Evolutionary conservation across 2,797 vertebrate species (phyloP).

Genomic region (Lerista edwardsae): DNA sequence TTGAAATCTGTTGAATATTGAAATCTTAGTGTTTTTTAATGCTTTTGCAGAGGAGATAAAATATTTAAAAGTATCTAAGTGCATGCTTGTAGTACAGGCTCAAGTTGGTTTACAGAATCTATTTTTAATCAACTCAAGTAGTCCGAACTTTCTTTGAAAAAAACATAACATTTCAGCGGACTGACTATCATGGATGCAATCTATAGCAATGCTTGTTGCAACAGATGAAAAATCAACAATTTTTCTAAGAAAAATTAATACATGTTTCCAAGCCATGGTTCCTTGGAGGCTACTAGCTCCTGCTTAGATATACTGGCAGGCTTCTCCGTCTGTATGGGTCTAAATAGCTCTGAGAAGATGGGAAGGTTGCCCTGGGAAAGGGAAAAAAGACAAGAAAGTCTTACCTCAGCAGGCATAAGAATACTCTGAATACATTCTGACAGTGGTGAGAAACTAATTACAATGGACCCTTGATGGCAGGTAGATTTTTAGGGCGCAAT

Average conservation of each 20-base stretch:
- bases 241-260: too few relatives aligned
- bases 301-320: neutral
- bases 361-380: neutral
- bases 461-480: neutral
- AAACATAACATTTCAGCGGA: neutral
- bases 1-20: neutral
- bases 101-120: neutral
- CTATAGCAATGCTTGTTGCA: neutral
- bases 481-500: neutral
- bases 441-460: neutral
- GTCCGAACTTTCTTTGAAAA: neutral
- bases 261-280: too few relatives aligned
- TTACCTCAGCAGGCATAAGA: neutral
- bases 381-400: neutral
- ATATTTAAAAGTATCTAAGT: neutral
- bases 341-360: neutral
- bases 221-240: neutral
- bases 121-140: neutral
- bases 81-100: neutral
- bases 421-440: neutral
- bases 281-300: neutral
- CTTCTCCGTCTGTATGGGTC: neutral
- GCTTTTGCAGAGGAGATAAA: conserved; percentile 23
- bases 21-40: conserved; percentile 4
- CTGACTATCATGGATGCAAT: neutral